Evolutionary conservation across 1,140 invertebrate species (phyloP), one percentile per base, ranked within the genome.

Genomic region (Uloborus diversus): DNA sequence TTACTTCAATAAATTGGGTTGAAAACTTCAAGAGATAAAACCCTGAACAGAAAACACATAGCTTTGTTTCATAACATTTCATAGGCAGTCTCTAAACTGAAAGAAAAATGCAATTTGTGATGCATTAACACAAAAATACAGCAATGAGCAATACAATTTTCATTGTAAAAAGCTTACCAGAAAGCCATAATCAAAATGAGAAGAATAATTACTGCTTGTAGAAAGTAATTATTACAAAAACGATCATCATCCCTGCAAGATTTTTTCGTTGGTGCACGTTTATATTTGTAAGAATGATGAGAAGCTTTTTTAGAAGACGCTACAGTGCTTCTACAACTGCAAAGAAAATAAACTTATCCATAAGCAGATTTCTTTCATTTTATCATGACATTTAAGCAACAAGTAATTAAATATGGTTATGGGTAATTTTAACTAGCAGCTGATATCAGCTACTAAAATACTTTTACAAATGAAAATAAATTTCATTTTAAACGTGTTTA

Each of bases 181-280:
- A 96, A 92, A 28, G 95, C 94, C 94, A 97, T 96, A 47, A 97
- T 93, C 75, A 96, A 90, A 71, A 98, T 93, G 78, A 98, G 89
- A 82, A 94, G 90, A 75, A 95, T 92, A 70, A 97, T 95, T 28
- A 94, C 90, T 59, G 95, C 91, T 86, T 97, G 95, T 80, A 97
- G 91, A 75, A 94, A 92, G 84, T 93, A 92, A 87, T 95, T 97
- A 71, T 92, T 95, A 84, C 94, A 94, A 81, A 57, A 33, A n/a
- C 23, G 33, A 0, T 42, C 33, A 27, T 42, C 51, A 14, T 68
- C 33, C 30, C n/a, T 14, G 57, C 51, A 66, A 20, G 17, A 4
- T 28, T 66, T 47, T 30, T 30, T 66, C 20, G 27, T 28, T 30
- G 62, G 14, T 23, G 32, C n/a, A 27, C 35, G 53, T 59, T 35